Percentiles rank a stretch among this genome's conserved stretches.
Conservation (phyloP, 2,888 invertebrate species). For the Epinotia demarniana region DNA sequence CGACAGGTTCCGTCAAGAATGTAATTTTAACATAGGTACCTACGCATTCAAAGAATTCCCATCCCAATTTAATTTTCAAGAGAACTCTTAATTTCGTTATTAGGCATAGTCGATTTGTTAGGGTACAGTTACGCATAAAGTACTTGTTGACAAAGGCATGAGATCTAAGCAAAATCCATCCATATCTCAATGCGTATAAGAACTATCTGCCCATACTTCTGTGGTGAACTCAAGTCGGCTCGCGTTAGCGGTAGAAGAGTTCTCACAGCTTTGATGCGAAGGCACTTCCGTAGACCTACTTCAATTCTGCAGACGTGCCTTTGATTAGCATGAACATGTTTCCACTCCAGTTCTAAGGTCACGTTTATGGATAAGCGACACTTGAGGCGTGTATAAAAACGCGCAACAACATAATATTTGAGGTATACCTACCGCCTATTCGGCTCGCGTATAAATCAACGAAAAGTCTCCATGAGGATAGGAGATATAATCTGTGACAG, state of each 20-base stretch:
- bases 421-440: too few species aligned
- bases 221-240: not conserved
- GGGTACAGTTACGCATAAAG: too few species aligned
- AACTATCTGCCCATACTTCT: not conserved
- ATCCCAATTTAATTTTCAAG: too few species aligned
- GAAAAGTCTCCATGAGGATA: too few species aligned
- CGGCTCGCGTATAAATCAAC: too few species aligned
- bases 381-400: not conserved
- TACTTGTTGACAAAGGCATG: not conserved
- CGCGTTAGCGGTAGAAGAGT: slow-evolving; percentile 4
- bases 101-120: too few species aligned
- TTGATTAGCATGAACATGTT: not conserved
- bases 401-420: too few species aligned
- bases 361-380: not conserved
- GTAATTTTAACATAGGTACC: too few species aligned
- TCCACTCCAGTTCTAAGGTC: not conserved
- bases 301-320: slow-evolving; percentile 2
- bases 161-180: not conserved
- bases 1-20: too few species aligned
- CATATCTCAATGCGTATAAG: not conserved
- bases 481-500: too few species aligned
- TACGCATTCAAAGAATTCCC: too few species aligned
- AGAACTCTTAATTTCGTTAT: too few species aligned
- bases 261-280: slow-evolving; percentile 14
- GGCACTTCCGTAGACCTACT: not conserved